Conservation (phyloP, 2,797 vertebrate species). For the Eulemur rubriventer region DNA sequence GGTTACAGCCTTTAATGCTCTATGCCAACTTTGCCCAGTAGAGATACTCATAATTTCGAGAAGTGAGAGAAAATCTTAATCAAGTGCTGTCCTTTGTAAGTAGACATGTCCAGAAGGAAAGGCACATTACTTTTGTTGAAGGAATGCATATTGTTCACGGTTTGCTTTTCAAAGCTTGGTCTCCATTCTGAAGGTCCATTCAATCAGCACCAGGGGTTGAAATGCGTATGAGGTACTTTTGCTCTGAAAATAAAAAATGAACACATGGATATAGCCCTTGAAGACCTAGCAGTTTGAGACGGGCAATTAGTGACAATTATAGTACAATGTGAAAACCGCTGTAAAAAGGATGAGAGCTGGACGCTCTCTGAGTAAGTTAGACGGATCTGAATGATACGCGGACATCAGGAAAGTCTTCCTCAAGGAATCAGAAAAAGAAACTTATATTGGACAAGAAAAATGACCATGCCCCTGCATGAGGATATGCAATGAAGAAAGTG, state of each 20-base stretch:
- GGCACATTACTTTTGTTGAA: neutral
- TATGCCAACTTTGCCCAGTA: neutral
- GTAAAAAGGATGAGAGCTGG: neutral
- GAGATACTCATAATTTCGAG: neutral
- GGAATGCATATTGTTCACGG: neutral
- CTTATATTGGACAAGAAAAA: neutral
- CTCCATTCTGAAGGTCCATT: neutral
- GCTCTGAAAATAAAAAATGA: neutral
- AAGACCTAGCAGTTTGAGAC: neutral
- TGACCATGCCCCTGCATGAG: neutral
- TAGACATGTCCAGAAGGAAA: neutral
- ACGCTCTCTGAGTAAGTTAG: neutral
- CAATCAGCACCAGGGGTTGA: neutral
- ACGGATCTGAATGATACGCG: fast-evolving
- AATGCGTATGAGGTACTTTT: neutral
- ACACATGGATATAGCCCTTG: neutral
- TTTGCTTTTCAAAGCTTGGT: neutral
- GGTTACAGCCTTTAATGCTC: neutral
- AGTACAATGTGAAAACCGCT: neutral
- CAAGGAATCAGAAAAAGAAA: neutral
- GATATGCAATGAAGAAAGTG: neutral
- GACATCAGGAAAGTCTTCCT: neutral
- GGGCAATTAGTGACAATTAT: neutral
- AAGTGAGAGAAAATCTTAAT: neutral
- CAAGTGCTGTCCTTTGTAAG: neutral